Base-by-base conservation (phyloP, 2,113 vertebrate species). In the Syngnathus floridae region DNA sequence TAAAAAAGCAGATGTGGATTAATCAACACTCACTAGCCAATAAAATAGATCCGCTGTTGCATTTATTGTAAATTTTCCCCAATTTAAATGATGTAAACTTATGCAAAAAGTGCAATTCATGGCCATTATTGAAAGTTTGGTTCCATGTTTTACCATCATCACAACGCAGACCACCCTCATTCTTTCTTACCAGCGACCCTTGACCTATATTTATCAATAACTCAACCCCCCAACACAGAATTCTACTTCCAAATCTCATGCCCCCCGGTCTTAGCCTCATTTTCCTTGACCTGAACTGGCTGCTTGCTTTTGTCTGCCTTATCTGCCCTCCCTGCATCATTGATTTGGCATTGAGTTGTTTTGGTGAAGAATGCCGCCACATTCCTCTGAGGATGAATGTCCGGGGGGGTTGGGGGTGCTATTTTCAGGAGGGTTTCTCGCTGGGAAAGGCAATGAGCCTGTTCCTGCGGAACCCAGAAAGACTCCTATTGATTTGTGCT, bases 131-230 rank as follows among this genome's bases (percentile, higher is more conserved):
- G 10, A 41, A 41, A 26, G 21, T 9, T 10, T 45, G 37, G 46
- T 38, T 55, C 46, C 38, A 22, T 51, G 21, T 38, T n/a, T 49
- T 36, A 31, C 17, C 21, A 19, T 64, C 8, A 43, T 45, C 31
- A 26, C 52, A 38, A 48, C 16, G 59, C 51, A 46, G 17, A 77
- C 67, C 58, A 70, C 60, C n/a, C 65, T n/a, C 63, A 64, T 69
- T 54, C 57, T 56, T 71, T 67, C 74, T 60, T 79, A 79, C 61
- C 65, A 35, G 67, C n/a, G 75, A 67, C 74, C 67, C 70, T 72
- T 89, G 84, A 85, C 88, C 83, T 87, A 76, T 69, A 88, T 89
- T 84, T 82, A 75, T 76, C 71, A 56, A 43, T 62, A 52, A 48
- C 36, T 62, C 74, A 62, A 71, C 46, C 70, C 45, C 31, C 45